Base-by-base conservation (phyloP, 2,888 invertebrate species). In the Andrena chrysosceles region DNA sequence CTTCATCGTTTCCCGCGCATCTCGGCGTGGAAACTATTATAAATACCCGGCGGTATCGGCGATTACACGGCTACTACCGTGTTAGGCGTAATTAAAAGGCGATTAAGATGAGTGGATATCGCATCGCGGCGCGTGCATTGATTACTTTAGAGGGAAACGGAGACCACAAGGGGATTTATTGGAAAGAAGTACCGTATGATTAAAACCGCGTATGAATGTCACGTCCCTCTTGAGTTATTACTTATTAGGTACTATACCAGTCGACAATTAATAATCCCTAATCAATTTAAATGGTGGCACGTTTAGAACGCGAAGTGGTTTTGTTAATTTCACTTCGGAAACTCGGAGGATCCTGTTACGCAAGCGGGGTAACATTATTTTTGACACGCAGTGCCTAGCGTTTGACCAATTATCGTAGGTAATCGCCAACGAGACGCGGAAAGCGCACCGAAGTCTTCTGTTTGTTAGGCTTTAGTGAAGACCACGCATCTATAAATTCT, bases 401-500 rank as follows among this genome's bases (percentile, higher is more conserved):
- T 23, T 42, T 20, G 60, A 60, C 20, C 10, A 54, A 62, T 42
- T 26, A 52, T 66, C 59, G 77, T 23, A n/a, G 59, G 20, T 49
- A 59, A 73, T 72, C 64, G 76, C 54, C 29, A 78, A 35, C 66
- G 60, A 42, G 78, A 64, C 33, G 54, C 64, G 59, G 33, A 49
- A 69, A 69, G 73, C 73, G 54, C 20, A 33, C 56, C 81, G 71
- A 72, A 54, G 67, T 59, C 63, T 26, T n/a, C 59, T 42, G 67
- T 64, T 76, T 80, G 74, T 80, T 77, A 52, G 56, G 48, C 54
- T 77, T 73, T 69, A 59, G 52, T 33, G 62, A 62, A 62, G 74
- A 68, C 48, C 56, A 42, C 56, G 62, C 71, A 59, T 81, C 84
- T 74, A 85, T 84, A 84, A 85, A 84, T 85, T 85, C 70, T 74